These are phyloP conservation scores for Echinarachnius parma DNA, from an alignment of 53 echinoderm and acorn worm genomes.

Conservation along the genomic window DNA sequence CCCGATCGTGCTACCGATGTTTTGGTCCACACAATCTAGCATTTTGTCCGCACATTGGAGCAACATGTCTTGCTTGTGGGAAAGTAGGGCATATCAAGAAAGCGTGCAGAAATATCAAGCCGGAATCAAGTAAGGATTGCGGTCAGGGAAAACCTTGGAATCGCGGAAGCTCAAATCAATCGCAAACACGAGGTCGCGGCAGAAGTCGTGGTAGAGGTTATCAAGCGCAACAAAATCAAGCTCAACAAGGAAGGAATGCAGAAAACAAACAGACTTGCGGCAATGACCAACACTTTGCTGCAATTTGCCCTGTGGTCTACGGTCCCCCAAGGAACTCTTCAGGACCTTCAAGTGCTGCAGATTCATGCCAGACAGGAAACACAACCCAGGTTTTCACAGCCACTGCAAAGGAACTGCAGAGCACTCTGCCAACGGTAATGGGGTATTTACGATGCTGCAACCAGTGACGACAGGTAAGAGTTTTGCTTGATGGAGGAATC, in stretches of 20 bases:
- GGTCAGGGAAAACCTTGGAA: not conserved
- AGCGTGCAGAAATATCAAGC: slow-evolving; percentile 2
- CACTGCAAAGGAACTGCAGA: too few species aligned
- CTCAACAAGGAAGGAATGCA: too few species aligned
- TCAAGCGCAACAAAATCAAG: slow-evolving; percentile 2
- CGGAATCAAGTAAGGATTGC: not conserved
- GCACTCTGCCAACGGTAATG: too few species aligned
- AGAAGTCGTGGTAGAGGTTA: slow-evolving; percentile 23
- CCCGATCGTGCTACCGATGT: slow-evolving; percentile 32
- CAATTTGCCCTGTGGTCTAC: slow-evolving; percentile 60
- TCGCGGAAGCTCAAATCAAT: too few species aligned
- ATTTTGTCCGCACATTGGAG: slow-evolving; percentile 41
- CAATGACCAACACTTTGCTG: too few species aligned
- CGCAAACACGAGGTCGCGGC: slow-evolving; percentile 6
- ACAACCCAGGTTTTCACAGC: too few species aligned
- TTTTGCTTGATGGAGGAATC: too few species aligned
- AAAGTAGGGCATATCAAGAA: slow-evolving; percentile 42
- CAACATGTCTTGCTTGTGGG: slow-evolving; percentile 33
- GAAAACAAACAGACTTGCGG: not conserved
- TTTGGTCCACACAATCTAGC: not conserved
- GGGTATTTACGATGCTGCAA: too few species aligned
- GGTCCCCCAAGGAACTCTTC: too few species aligned
- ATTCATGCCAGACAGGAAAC: too few species aligned
- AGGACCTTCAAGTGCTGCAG: too few species aligned
- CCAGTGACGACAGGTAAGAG: too few species aligned